Percentiles rank a stretch among this genome's conserved stretches.
These are phyloP conservation scores for Laothoe populi DNA, from an alignment of 2,888 invertebrate genomes.

Conservation along the genomic window DNA sequence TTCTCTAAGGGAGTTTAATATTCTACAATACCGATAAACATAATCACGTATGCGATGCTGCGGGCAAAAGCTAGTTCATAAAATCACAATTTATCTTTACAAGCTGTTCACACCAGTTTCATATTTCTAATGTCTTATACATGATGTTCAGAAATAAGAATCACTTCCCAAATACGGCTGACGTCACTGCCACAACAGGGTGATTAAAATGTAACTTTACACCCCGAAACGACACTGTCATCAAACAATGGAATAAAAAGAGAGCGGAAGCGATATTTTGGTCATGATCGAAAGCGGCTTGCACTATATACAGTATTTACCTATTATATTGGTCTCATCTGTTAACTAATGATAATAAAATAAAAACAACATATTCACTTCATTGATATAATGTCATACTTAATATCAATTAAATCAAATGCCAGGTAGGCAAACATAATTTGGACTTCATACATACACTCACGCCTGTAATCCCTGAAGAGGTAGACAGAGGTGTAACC, in stretches of 20 bases:
- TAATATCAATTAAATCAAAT: too few relatives aligned
- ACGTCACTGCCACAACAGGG: conserved; percentile 47
- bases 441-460: too few relatives aligned
- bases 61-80: not conserved
- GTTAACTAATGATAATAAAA: too few relatives aligned
- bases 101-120: not conserved
- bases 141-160: conserved; percentile 5
- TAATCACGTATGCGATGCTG: too few relatives aligned
- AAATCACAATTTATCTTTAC: not conserved
- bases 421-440: too few relatives aligned
- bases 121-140: conserved; percentile 22
- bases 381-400: too few relatives aligned
- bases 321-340: too few relatives aligned
- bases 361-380: too few relatives aligned
- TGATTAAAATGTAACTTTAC: conserved; percentile 64
- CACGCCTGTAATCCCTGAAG: too few relatives aligned
- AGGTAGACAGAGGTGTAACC: too few relatives aligned
- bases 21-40: too few relatives aligned
- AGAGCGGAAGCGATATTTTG: conserved; percentile 7
- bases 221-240: conserved; percentile 46
- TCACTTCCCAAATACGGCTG: conserved; percentile 40
- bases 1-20: too few relatives aligned
- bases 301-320: not conserved
- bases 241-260: not conserved
- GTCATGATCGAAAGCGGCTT: conserved; percentile 37